Percentiles rank a stretch among this genome's conserved stretches.
Evolutionary conservation across 2,888 invertebrate genomes (phyloP).

Genomic region (Harpalus rubripes): DNA sequence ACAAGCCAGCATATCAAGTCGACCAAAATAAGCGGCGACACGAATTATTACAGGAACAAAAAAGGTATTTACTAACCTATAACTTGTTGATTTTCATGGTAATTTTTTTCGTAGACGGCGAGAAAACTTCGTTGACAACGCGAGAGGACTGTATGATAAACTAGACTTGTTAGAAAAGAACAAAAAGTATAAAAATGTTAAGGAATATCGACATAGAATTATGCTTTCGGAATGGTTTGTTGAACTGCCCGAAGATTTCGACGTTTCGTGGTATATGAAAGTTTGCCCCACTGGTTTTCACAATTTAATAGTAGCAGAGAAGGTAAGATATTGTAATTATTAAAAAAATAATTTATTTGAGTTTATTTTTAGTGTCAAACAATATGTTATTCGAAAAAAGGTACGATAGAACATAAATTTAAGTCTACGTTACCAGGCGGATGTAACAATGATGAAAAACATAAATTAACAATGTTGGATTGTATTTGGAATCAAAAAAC

Average conservation of each 20-base stretch:
- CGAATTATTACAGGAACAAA: conserved; percentile 80
- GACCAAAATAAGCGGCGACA: conserved; percentile 77
- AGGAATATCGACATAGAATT: conserved; percentile 79
- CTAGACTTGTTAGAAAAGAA: conserved; percentile 73
- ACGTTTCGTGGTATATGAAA: conserved; percentile 85
- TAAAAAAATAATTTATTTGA: not conserved
- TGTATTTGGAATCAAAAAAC: conserved; percentile 85
- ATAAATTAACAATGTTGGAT: conserved; percentile 86
- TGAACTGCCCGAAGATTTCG: conserved; percentile 89
- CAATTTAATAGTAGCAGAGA: conserved; percentile 87
- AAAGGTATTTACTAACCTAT: conserved; percentile 77
- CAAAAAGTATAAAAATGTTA: conserved; percentile 70
- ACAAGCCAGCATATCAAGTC: conserved; percentile 22
- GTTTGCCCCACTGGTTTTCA: conserved; percentile 92
- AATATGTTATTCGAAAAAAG: conserved; percentile 84
- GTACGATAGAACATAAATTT: conserved; percentile 80
- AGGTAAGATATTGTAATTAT: conserved; percentile 75
- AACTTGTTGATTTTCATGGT: not conserved
- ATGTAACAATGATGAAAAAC: conserved; percentile 74
- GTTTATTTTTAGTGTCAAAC: conserved; percentile 82
- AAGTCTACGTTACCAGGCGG: conserved; percentile 88
- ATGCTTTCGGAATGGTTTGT: conserved; percentile 97
- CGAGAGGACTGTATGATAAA: conserved; percentile 78
- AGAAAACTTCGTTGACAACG: conserved; percentile 77
- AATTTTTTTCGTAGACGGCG: conserved; percentile 76